Conservation (phyloP, 1,140 invertebrate genomes). For the Polyergus mexicanus region DNA sequence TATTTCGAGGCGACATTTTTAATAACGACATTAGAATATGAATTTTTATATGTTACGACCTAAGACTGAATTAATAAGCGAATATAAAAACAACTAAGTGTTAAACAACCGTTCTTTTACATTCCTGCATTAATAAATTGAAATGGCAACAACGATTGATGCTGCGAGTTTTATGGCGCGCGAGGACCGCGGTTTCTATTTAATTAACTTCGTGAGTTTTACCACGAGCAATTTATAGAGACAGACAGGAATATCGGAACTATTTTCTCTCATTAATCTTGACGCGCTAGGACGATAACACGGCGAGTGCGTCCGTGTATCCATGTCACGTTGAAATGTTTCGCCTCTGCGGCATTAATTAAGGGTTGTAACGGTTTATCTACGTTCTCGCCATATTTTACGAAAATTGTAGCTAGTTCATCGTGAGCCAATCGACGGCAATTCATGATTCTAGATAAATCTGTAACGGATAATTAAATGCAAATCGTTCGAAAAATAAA, state of each 20-base stretch:
- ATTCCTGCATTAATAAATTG: constrained; percentile 4
- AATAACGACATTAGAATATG: background rate
- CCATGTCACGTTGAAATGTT: background rate
- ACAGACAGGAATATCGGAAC: constrained; percentile 17
- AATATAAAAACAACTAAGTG: background rate
- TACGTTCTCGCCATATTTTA: background rate
- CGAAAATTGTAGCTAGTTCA: constrained; percentile 1
- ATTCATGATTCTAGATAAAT: constrained; percentile 11
- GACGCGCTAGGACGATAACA: background rate
- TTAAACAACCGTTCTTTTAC: background rate
- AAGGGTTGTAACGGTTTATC: constrained; percentile 40
- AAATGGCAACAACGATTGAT: background rate
- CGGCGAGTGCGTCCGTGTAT: background rate
- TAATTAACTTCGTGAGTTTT: constrained; percentile 46
- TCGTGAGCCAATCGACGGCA: background rate
- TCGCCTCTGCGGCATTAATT: background rate
- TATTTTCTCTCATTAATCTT: constrained; percentile 54
- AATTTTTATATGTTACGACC: background rate
- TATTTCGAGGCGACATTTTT: background rate
- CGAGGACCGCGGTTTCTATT: constrained; percentile 3
- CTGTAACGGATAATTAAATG: background rate
- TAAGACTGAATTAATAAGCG: background rate
- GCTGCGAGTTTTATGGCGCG: background rate
- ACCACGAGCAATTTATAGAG: constrained; percentile 24
- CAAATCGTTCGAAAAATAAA: background rate